Percentiles rank a stretch among this genome's conserved stretches.
These are phyloP conservation scores for Carpatolechia fugitivella DNA, from an alignment of 2,888 invertebrate genomes.

Conservation along the genomic window DNA sequence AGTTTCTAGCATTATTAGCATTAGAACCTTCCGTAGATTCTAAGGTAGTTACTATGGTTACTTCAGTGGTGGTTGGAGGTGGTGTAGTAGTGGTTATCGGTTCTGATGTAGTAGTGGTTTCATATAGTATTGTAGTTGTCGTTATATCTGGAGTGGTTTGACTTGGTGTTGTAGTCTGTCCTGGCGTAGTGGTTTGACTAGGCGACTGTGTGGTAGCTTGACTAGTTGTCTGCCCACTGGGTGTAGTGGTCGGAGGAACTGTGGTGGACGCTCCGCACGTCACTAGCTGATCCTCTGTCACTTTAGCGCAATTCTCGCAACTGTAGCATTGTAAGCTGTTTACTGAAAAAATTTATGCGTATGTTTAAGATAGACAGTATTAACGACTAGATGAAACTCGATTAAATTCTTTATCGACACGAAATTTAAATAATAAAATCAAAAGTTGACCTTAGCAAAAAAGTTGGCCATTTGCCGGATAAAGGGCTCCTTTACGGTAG, in stretches of 20 bases:
- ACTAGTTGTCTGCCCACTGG: background rate
- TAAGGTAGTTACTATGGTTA: background rate
- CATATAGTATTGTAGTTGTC: background rate
- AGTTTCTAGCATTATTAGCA: background rate
- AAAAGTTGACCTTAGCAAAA: too few relatives aligned
- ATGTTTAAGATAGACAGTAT: too few relatives aligned
- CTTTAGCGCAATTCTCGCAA: slow-evolving; percentile 33
- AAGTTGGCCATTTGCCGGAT: too few relatives aligned
- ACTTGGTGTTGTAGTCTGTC: background rate
- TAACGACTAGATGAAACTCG: too few relatives aligned
- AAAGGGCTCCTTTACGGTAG: too few relatives aligned
- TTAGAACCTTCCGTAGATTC: background rate
- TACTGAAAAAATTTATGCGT: slow-evolving; percentile 32
- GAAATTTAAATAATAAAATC: too few relatives aligned
- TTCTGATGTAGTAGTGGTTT: background rate
- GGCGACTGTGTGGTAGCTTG: background rate
- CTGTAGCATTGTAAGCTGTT: slow-evolving; percentile 38
- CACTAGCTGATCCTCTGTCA: slow-evolving; percentile 23
- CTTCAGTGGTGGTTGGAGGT: slow-evolving; percentile 16
- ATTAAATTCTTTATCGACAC: too few relatives aligned
- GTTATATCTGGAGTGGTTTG: background rate
- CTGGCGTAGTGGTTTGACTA: background rate
- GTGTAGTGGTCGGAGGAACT: background rate
- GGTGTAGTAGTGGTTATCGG: background rate
- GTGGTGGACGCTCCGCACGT: slow-evolving; percentile 29